A percentile compares a stretch with the other conserved stretches of the same genome.
These are phyloP conservation scores for Crenuchus spilurus DNA, from an alignment of 2,797 vertebrate genomes.

Conservation along the genomic window DNA sequence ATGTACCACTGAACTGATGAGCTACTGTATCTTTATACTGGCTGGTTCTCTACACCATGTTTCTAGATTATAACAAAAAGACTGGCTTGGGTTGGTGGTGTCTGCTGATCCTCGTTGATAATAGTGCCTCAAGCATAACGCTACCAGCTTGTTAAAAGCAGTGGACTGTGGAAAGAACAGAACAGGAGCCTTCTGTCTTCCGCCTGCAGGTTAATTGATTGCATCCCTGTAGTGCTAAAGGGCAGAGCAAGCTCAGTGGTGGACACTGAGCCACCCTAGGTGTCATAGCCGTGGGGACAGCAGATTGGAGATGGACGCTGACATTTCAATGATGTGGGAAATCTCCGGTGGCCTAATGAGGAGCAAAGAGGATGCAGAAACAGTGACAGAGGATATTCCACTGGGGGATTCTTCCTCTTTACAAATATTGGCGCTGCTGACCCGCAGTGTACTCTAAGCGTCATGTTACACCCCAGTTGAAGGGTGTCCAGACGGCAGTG, in stretches of 20 bases:
- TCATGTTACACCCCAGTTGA: slow-evolving; percentile 25
- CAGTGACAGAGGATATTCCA: background rate
- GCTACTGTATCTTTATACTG: too few relatives aligned
- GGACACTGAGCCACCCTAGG: slow-evolving; percentile 16
- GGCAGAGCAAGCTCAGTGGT: slow-evolving; percentile 33
- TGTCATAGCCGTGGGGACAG: slow-evolving; percentile 27
- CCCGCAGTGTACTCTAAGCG: background rate
- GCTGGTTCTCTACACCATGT: too few relatives aligned
- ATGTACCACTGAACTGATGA: too few relatives aligned
- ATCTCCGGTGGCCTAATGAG: slow-evolving; percentile 24
- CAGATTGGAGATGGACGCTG: slow-evolving; percentile 42
- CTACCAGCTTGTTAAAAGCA: background rate
- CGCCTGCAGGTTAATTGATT: slow-evolving; percentile 44
- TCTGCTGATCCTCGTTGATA: too few relatives aligned
- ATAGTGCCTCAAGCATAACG: too few relatives aligned
- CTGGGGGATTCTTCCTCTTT: slow-evolving; percentile 21
- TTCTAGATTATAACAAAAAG: too few relatives aligned
- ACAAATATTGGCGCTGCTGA: slow-evolving; percentile 41
- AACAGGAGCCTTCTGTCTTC: slow-evolving; percentile 5
- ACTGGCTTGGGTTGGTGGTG: too few relatives aligned
- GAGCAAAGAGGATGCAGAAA: slow-evolving; percentile 1
- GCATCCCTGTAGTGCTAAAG: slow-evolving; percentile 36
- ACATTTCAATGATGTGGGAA: slow-evolving; percentile 35
- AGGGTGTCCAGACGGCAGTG: background rate
- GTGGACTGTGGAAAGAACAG: background rate